Evolutionary conservation across 2,888 invertebrate genomes (phyloP), one percentile per base, ranked within the genome.

Genomic region (Sphaerophoria taeniata): DNA sequence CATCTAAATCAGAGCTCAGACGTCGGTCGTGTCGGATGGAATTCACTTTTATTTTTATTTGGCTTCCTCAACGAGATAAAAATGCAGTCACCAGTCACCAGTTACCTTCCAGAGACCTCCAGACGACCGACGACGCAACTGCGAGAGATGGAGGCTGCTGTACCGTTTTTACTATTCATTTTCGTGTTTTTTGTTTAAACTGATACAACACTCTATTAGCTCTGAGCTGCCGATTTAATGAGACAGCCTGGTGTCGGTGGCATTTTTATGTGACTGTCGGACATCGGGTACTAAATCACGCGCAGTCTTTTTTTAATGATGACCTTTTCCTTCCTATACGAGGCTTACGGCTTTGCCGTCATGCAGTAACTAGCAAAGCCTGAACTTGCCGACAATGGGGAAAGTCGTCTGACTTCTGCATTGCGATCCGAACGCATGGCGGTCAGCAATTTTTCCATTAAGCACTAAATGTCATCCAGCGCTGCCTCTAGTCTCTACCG

Each of bases 211-310:
- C 43, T 45, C 51, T 53, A 61, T 82, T 63, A 60, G 55, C 14
- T 71, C 61, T 69, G 49, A 9, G 45, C 33, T 65, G 74, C 71
- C 71, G 71, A 84, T 80, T 84, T 84, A 84, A 79, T 79, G 84
- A 84, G 84, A 80, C 84, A 84, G 71, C 14, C 79, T 71, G 84
- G 79, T 76, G 79, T 71, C 84, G 79, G 79, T 84, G 84, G 84
- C 84, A 84, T 71, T 84, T 84, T 84, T 84, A 84, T 80, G 79
- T 67, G 79, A 76, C 84, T 75, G 61, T 72, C 72, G 24, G 61
- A 60, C 39, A 47, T 12, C 4, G 16, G 5, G 60, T 73, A 72
- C 67, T 84, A 84, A 79, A 79, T 84, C 84, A 79, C 58, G 71
- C 74, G 79, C 79, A 79, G 65, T 71, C 71, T 53, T 45, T 39